Conservation (phyloP, 1,140 invertebrate species). For the Sycobia sp. region DNA sequence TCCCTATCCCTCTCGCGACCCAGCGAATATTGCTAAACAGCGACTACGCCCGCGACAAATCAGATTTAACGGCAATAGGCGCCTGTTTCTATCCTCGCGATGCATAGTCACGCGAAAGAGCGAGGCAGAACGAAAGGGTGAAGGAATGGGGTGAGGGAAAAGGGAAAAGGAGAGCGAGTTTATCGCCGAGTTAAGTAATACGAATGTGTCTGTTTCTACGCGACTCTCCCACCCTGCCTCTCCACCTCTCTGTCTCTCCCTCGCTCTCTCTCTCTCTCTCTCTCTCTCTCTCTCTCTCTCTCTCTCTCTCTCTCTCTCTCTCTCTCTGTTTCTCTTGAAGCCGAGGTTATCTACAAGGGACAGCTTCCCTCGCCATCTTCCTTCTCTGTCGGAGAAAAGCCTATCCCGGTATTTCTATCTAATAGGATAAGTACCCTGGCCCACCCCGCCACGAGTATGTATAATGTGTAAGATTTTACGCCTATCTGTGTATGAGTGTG, state of each 20-base stretch:
- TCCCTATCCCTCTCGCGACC: too few relatives aligned
- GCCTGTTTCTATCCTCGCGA: background rate
- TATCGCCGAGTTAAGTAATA: slow-evolving; percentile 56
- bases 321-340: too few relatives aligned
- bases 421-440: slow-evolving; percentile 2
- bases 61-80: slow-evolving; percentile 50
- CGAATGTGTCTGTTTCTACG: slow-evolving; percentile 52
- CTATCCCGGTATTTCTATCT: background rate
- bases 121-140: slow-evolving; percentile 30
- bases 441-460: background rate
- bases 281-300: too few relatives aligned
- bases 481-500: background rate
- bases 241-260: too few relatives aligned
- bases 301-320: too few relatives aligned
- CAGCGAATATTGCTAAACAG: too few relatives aligned
- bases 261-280: too few relatives aligned
- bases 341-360: slow-evolving; percentile 48
- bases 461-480: too few relatives aligned
- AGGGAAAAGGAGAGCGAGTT: slow-evolving; percentile 41
- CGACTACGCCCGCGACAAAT: slow-evolving; percentile 44
- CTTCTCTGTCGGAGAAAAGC: too few relatives aligned
- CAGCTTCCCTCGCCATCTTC: slow-evolving; percentile 37
- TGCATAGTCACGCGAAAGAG: background rate
- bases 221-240: too few relatives aligned
- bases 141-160: slow-evolving; percentile 36